These are phyloP conservation scores for Xiphophorus birchmanni DNA, from an alignment of 2,797 vertebrate genomes.

Conservation along the genomic window DNA sequence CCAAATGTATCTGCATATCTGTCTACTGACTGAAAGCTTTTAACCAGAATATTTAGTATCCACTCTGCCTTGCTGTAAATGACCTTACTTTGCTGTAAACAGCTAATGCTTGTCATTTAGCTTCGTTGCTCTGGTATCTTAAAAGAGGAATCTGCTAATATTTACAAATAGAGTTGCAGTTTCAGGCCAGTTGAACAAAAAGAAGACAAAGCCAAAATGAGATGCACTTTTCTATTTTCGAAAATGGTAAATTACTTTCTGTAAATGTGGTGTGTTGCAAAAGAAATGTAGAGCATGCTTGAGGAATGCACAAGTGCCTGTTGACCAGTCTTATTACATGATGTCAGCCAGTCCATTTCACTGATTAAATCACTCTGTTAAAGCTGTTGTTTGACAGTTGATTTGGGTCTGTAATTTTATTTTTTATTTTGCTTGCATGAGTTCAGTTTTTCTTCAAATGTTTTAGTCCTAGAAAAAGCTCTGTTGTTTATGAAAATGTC, in stretches of 20 bases:
- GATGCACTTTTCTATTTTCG: neutral
- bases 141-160: neutral
- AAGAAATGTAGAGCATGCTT: neutral
- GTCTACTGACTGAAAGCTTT: neutral
- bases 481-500: neutral
- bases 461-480: neutral
- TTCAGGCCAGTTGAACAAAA: neutral
- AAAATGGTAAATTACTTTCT: neutral
- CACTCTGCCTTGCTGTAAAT: neutral
- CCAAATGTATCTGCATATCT: neutral
- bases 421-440: neutral
- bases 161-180: neutral
- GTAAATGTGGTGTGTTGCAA: neutral
- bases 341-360: neutral
- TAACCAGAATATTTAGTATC: neutral
- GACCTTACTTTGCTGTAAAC: neutral
- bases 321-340: neutral
- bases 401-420: neutral
- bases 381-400: no score
- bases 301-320: neutral
- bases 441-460: neutral
- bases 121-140: neutral
- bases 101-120: neutral
- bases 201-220: neutral
- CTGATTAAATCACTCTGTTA: neutral